Conservation (phyloP, 2,113 vertebrate genomes). For the Gallinago paraguaiae region DNA sequence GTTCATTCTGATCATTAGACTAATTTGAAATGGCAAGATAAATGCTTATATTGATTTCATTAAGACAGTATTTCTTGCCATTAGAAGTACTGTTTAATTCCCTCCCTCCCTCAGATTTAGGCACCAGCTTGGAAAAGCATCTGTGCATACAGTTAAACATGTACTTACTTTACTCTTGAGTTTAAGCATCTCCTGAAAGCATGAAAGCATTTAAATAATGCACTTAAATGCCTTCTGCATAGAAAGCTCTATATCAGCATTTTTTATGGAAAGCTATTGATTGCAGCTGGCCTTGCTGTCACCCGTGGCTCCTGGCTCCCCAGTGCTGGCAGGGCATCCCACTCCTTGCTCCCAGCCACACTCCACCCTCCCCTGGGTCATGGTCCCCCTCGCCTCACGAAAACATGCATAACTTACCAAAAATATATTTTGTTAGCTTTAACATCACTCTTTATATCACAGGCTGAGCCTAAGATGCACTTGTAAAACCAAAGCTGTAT, state of each 20-base stretch:
- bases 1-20: slow-evolving; percentile 25
- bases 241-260: slow-evolving; percentile 4
- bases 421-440: neutral
- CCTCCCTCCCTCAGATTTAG: neutral
- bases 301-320: neutral
- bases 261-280: neutral
- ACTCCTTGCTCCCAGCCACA: neutral
- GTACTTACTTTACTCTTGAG: neutral
- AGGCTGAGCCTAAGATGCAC: neutral
- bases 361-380: accelerated
- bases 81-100: neutral
- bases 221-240: neutral
- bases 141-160: neutral
- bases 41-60: slow-evolving; percentile 2
- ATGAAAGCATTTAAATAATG: neutral
- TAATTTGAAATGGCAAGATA: slow-evolving; percentile 46
- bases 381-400: neutral
- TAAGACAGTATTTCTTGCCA: neutral
- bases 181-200: neutral
- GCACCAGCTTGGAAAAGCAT: neutral
- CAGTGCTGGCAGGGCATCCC: accelerated
- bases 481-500: neutral
- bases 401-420: neutral
- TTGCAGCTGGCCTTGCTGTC: neutral
- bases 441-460: neutral